A percentile compares a stretch with the other conserved stretches of the same genome.
Conservation (phyloP, 2,888 invertebrate genomes). For the Plusia festucae region DNA sequence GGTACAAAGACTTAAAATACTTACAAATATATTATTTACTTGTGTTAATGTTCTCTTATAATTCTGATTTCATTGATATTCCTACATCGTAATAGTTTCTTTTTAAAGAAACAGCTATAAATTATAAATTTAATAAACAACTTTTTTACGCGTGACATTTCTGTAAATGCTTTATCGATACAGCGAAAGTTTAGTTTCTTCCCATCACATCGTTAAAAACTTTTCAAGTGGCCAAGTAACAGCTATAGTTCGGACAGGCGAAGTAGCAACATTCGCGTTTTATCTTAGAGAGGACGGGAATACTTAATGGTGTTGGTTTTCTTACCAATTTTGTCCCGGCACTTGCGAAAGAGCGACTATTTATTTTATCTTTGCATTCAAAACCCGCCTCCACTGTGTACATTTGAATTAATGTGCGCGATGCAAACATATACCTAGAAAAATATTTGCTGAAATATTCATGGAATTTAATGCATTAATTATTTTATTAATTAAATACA, state of each 20-base stretch:
- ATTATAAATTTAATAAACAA: neutral
- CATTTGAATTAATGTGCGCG: constrained; percentile 2
- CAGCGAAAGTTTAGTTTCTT: neutral
- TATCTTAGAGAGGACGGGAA: constrained; percentile 28
- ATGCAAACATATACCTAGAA: neutral
- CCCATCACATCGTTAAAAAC: constrained; percentile 7
- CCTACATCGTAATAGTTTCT: too few relatives aligned
- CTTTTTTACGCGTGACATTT: neutral
- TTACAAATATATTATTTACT: neutral
- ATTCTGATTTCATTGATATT: too few relatives aligned
- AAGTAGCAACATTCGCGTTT: constrained; percentile 25
- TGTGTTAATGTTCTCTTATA: too few relatives aligned
- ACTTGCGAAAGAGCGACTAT: constrained; percentile 20
- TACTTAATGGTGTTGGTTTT: constrained; percentile 43
- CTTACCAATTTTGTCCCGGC: constrained; percentile 36
- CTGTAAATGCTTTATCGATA: neutral
- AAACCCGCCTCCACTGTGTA: constrained; percentile 10
- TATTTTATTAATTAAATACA: neutral
- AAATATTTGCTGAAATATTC: neutral
- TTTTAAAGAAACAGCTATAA: too few relatives aligned
- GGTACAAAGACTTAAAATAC: neutral
- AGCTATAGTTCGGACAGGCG: constrained; percentile 22
- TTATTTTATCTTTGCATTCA: constrained; percentile 41
- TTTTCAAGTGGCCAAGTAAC: constrained; percentile 8
- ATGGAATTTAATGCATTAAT: neutral